Evolutionary conservation across 2,113 vertebrate genomes (phyloP), one percentile per base, ranked within the genome.

Genomic region (Emberiza fucata): DNA sequence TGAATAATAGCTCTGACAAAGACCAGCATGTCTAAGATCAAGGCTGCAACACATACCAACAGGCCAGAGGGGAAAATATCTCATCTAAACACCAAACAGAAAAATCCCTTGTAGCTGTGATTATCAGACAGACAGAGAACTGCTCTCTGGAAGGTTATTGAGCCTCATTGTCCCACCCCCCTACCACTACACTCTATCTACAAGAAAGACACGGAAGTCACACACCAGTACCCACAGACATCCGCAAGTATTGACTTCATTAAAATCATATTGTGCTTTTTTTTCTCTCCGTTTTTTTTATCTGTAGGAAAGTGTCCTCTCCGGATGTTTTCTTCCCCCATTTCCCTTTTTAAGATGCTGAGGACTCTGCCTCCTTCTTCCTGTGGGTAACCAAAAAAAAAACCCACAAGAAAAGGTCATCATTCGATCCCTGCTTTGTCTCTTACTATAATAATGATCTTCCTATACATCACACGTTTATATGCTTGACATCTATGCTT

Each of bases 391-490:
- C 20, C 81, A 81, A 90, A 91, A 92, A 69, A 69, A 81, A 94
- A 78, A 76, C 5, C 95, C 97, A 97, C 97, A 98, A 98, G 73
- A 84, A 98, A 97, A 97, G 94, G 45, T 86, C 78, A 64, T 70
- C 16, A 68, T 96, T 96, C 11, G 2, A 87, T 96, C 88, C 94
- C 95, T 93, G 90, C 94, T 97, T 96, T 95, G 84, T 96, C 94
- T 97, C 92, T 86, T 82, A 68, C 95, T 95, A 82, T 85, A 97
- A 94, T 97, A 97, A 96, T 95, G 60, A 94, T 97, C 79, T 95
- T 90, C 90, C 92, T 97, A 96, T 97, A 92, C 94, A 97, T 96
- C 92, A 95, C 89, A 96, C 63, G 50, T 97, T 97, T 97, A 89
- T 96, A 95, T 92, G 95, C 92, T 96, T 96, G 97, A 97, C 94